Evolutionary conservation across 1,140 invertebrate species (phyloP), one percentile per base, ranked within the genome.

Genomic region (Tetramorium simillimum): DNA sequence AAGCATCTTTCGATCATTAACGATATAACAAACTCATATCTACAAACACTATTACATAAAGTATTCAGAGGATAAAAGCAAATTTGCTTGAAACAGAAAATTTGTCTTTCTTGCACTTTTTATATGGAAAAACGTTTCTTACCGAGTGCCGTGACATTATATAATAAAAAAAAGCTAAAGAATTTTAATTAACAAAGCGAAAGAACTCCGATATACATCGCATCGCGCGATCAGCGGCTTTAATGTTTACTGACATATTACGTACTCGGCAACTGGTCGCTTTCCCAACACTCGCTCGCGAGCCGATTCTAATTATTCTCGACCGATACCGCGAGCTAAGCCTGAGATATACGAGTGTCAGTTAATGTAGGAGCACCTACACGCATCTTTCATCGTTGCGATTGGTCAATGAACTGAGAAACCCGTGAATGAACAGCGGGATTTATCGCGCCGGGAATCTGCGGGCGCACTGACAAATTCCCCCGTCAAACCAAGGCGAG

Each of bases 351-450:
- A 84, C 69, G 80, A 84, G 53, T 60, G 80, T 24, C 80, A 37
- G 80, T 84, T 75, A 73, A 84, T 60, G 69, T 18, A 46, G 80
- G 69, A 84, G 80, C 80, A 84, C 69, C 80, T 75, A 84, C 80
- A 73, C 69, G 80, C 80, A 84, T 84, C 80, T 75, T 84, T 84
- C 80, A 84, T 75, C 80, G 53, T 75, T 65, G 77, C 43, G 69
- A 84, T 84, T 84, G 80, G 80, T 84, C 80, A 84, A 84, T 84
- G 80, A 84, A 84, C 80, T 60, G 69, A 84, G 80, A 28, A 49
- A 73, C 53, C n/a, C 53, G 69, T 84, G 80, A 85, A 85, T 78
- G 82, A 85, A 78, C 62, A 78, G 70, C 82, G 82, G 82, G 72
- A 78, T 85, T 85, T 85, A 85, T 85, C 82, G 73, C 75, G 60